Conservation (phyloP, 2,888 invertebrate species). For the Troides aeacus region DNA sequence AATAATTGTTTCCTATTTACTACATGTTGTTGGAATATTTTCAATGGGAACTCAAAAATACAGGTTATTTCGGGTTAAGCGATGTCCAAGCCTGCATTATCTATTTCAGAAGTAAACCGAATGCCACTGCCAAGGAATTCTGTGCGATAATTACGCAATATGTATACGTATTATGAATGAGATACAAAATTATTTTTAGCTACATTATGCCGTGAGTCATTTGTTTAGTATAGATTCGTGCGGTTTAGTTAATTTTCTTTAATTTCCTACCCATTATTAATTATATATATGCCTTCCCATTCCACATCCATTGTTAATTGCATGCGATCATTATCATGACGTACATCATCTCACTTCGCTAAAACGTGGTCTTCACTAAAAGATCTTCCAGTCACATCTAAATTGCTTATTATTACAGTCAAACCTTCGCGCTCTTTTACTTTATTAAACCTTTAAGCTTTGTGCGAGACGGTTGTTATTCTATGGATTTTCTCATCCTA, state of each 20-base stretch:
- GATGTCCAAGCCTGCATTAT: constrained; percentile 34
- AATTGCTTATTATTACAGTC: too few relatives aligned
- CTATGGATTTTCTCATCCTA: too few relatives aligned
- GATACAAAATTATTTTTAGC: constrained; percentile 45
- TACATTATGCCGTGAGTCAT: constrained; percentile 46
- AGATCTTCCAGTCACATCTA: too few relatives aligned
- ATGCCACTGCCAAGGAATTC: constrained; percentile 69
- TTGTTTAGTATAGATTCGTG: constrained; percentile 34
- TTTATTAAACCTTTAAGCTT: too few relatives aligned
- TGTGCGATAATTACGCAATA: constrained; percentile 40
- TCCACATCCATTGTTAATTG: too few relatives aligned
- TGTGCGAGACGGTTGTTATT: too few relatives aligned
- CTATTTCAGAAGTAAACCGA: constrained; percentile 53
- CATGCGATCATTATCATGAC: too few relatives aligned
- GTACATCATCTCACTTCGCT: too few relatives aligned
- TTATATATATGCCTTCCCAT: neutral
- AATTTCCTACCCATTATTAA: constrained; percentile 2
- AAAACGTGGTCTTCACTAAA: too few relatives aligned
- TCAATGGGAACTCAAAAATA: constrained; percentile 17
- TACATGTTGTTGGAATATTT: neutral
- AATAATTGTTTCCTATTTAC: neutral
- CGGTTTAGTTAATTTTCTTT: constrained; percentile 9
- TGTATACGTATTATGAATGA: constrained; percentile 38
- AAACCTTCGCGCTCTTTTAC: too few relatives aligned
- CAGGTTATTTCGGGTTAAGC: constrained; percentile 22